Base-by-base conservation (phyloP, 2,888 invertebrate species). In the Rhyacophila evoluta region DNA sequence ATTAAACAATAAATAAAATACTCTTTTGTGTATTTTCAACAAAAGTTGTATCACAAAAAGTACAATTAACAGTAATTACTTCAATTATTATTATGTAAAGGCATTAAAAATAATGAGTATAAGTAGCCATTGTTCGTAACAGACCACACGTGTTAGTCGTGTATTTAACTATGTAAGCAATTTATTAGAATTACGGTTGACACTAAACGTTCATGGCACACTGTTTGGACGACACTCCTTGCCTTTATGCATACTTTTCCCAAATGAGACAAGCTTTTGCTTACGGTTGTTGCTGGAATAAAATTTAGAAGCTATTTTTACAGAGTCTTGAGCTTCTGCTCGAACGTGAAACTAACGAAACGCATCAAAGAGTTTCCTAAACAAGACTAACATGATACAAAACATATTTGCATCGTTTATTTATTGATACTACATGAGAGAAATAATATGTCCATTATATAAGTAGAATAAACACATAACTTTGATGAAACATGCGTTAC, bases 211-310 rank as follows among this genome's bases (percentile, higher is more conserved):
- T 55, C 55, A 55, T 19, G 55, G 55, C 12, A 55, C 55, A 55
- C 19, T 10, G 15, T 55, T 55, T 55, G 55, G 55, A 55, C 55
- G 19, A 10, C 55, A 55, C 19, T 19, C 55, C 19, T 55, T 8
- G 15, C 19, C 55, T 55, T 55, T 55, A 55, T 55, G 25, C 15
- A 55, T 19, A 55, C 55, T 55, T 55, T 55, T 12, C 19, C 55
- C 55, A 55, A 55, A 55, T 55, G 55, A 55, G 55, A 55, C 55
- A 55, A 55, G 55, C 25, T 55, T 55, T 55, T 55, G 55, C 55
- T 55, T 55, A 55, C 25, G 25, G 6, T 19, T 55, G 25, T 10
- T 15, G 55, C 55, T 55, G 15, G 19, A 55, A 55, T 55, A 19
- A 55, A 55, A 55, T 55, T 55, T 25, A 55, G 55, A 55, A 12